A percentile compares a stretch with the other conserved stretches of the same genome.
Conservation (phyloP, 2,113 vertebrate genomes). For the Bubalus kerabau region DNA sequence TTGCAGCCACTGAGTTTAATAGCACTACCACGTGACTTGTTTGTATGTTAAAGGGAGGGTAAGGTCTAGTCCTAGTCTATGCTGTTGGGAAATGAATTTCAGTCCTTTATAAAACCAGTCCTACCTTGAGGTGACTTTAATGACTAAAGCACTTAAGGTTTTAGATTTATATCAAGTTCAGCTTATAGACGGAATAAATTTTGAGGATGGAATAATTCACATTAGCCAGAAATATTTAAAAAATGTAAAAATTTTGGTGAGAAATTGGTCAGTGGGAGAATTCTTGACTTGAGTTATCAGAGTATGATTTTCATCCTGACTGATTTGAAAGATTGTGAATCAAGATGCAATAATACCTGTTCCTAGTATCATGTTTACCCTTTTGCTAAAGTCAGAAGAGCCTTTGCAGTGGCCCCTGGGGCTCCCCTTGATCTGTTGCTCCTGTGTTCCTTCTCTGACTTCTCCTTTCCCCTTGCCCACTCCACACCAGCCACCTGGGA, state of each 20-base stretch:
- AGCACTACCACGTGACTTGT: not conserved
- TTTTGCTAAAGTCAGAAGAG: not conserved
- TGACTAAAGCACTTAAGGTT: not conserved
- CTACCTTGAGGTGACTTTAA: not conserved
- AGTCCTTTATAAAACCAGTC: not conserved
- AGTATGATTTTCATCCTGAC: not conserved
- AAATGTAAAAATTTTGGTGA: not conserved
- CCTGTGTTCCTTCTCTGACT: not conserved
- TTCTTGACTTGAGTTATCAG: not conserved
- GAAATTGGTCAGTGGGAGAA: not conserved
- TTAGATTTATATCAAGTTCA: not conserved
- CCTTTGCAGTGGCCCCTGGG: not conserved
- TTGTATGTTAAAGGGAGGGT: not conserved
- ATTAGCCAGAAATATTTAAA: not conserved
- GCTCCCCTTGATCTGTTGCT: not conserved
- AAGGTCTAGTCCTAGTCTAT: not conserved
- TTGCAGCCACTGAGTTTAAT: not conserved
- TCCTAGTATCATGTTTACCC: not conserved
- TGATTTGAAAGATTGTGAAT: not conserved
- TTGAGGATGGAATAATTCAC: not conserved
- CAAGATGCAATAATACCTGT: not conserved
- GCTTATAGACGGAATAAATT: not conserved
- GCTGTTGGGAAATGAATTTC: not conserved
- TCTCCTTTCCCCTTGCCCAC: not conserved
- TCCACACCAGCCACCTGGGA: not conserved